Percentiles rank a stretch among this genome's conserved stretches.
These are phyloP conservation scores for Synanceia verrucosa DNA, from an alignment of 2,797 vertebrate genomes.

Conservation along the genomic window DNA sequence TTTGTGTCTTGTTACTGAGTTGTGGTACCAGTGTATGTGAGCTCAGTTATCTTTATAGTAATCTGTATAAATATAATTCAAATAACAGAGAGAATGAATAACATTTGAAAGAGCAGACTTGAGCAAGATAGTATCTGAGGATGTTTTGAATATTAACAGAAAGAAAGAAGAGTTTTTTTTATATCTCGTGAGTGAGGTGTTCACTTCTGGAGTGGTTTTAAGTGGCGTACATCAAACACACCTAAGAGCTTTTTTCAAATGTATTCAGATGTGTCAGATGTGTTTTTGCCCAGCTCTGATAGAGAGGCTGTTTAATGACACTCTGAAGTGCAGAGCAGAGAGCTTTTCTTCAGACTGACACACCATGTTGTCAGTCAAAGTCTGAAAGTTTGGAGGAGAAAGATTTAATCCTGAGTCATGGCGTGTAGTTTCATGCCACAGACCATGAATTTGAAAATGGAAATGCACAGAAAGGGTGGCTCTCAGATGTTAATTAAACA, in stretches of 20 bases:
- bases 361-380: constrained; percentile 45
- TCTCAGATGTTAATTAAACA: not conserved
- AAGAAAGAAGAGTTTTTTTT: not conserved
- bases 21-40: not conserved
- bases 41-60: not conserved
- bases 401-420: constrained; percentile 29
- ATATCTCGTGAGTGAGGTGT: constrained; percentile 21
- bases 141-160: constrained; percentile 23
- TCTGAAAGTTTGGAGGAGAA: constrained; percentile 20
- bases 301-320: constrained; percentile 37
- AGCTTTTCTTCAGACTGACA: constrained; percentile 51
- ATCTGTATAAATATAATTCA: not conserved
- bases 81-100: not conserved
- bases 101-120: not conserved
- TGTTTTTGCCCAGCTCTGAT: constrained; percentile 43
- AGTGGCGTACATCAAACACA: constrained; percentile 54
- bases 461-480: not conserved
- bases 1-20: not conserved
- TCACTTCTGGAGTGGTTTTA: constrained; percentile 49
- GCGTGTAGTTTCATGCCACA: constrained; percentile 3
- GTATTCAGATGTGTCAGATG: constrained; percentile 65
- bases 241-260: constrained; percentile 52
- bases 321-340: constrained; percentile 31
- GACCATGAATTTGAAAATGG: constrained; percentile 5
- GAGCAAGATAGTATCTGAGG: constrained; percentile 1